These are phyloP conservation scores for Fistularia tabacaria DNA, from an alignment of 2,797 vertebrate species.

Conservation along the genomic window DNA sequence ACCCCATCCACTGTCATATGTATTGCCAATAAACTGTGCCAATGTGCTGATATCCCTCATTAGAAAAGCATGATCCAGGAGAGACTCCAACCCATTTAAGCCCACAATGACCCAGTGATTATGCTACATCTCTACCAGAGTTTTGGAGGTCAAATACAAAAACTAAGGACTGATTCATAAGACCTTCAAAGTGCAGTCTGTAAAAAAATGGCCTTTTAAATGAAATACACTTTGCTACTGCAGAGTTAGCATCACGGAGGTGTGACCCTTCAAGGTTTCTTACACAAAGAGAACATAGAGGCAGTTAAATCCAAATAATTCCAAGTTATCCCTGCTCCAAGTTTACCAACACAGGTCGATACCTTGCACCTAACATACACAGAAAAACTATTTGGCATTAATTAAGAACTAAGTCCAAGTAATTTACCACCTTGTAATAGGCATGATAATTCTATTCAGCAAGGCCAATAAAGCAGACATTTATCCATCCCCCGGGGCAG, in stretches of 20 bases:
- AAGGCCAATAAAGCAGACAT: conserved; percentile 60
- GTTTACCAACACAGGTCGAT: background rate
- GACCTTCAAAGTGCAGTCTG: background rate
- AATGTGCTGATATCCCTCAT: conserved; percentile 74
- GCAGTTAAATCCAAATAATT: too few species aligned
- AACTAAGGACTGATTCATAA: conserved; percentile 55
- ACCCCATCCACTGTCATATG: conserved; percentile 63
- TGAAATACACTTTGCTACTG: too few species aligned
- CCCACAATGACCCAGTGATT: conserved; percentile 55
- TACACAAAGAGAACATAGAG: too few species aligned
- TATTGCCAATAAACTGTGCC: conserved; percentile 71
- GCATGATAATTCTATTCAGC: conserved; percentile 45
- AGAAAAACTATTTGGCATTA: conserved; percentile 39
- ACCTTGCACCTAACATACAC: conserved; percentile 6
- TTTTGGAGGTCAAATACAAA: conserved; percentile 68
- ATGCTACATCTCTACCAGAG: conserved; percentile 53
- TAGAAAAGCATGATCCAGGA: conserved; percentile 72
- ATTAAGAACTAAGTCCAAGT: conserved; percentile 38
- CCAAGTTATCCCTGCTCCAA: too few species aligned
- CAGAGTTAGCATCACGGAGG: too few species aligned
- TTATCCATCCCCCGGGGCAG: conserved; percentile 57
- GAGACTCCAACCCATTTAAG: conserved; percentile 66
- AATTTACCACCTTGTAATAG: conserved; percentile 50
- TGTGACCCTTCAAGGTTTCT: too few species aligned
- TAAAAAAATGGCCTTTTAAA: conserved; percentile 1